A percentile compares a stretch with the other conserved stretches of the same genome.
These are phyloP conservation scores for Anomalospiza imberbis DNA, from an alignment of 2,797 vertebrate genomes.

Conservation along the genomic window DNA sequence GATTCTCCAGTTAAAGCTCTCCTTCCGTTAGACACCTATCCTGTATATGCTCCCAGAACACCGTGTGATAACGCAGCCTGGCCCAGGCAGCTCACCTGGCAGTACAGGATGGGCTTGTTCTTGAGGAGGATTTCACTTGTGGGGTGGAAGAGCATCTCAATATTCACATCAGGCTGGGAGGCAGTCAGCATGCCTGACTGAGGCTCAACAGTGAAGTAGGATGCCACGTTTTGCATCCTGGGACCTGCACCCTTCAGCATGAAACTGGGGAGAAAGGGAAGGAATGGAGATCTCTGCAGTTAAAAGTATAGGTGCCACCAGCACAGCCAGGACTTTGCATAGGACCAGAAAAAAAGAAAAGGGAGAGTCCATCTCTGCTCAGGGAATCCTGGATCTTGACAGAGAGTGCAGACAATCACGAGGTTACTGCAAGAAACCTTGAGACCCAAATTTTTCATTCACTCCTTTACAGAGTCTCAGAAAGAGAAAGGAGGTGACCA, in stretches of 20 bases:
- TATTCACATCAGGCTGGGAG: conserved; percentile 61
- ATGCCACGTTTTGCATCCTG: conserved; percentile 53
- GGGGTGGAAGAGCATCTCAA: conserved; percentile 78
- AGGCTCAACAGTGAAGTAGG: conserved; percentile 80
- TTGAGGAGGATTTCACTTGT: background rate
- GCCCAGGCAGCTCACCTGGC: conserved; percentile 77
- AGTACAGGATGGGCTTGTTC: conserved; percentile 78
- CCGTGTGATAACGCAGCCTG: background rate
- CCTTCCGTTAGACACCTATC: background rate
- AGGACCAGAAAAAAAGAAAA: background rate
- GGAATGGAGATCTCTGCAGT: background rate
- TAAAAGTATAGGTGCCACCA: background rate
- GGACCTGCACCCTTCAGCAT: conserved; percentile 58
- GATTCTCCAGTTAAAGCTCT: background rate
- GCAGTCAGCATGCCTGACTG: conserved; percentile 72
- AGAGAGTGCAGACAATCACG: accelerated
- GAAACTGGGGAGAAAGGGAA: conserved; percentile 76
- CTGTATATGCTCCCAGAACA: background rate
- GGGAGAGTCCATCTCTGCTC: background rate
- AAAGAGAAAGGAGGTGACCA: background rate
- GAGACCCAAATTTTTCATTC: background rate
- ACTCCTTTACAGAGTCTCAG: background rate
- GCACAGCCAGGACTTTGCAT: background rate
- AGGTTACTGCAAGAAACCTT: background rate
- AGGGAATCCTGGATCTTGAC: background rate